Evolutionary conservation across 2,113 vertebrate species (phyloP), one percentile per base, ranked within the genome.

Genomic region (Spea bombifrons): DNA sequence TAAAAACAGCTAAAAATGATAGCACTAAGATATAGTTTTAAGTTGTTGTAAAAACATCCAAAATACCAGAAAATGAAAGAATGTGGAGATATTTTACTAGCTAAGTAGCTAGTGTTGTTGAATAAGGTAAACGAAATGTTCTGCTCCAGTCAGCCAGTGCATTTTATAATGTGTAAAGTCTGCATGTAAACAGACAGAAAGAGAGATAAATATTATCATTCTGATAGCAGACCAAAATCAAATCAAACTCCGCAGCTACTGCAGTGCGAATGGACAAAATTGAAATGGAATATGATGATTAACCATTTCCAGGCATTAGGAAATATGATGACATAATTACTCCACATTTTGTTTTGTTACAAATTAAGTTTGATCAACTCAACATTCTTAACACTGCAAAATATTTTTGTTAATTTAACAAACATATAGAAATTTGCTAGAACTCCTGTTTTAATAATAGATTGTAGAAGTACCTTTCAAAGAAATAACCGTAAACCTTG

Each of bases 151-250:
- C 17, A 71, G 16, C 15, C 12, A 13, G 17, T 63, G 61, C 9
- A 30, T 10, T 78, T 78, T 78, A 50, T 78, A 44, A 65, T 65
- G 5, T n/a, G 13, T 70, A 69, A 71, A 52, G 15, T 13, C 16
- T 52, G 55, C 55, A 15, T 13, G 55, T 78, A 78, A 78, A 78
- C 68, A 71, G 12, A 8, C 16, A 71, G 46, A 50, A 71, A 43
- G 5, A 52, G 55, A 50, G 59, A 71, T 65, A 78, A 78, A 78
- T 78, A 71, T 78, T 78, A 65, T 71, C 68, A 78, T 78, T 78
- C 48, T 64, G 13, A 76, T 13, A 45, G 16, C 6, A 44, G 17
- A 45, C 46, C 48, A 59, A 64, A 64, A 76, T 76, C 55, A 5
- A 68, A 43, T 71, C 2, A 71, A 71, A 71, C 48, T 71, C 46